Conservation (phyloP, 2,797 vertebrate species). For the Thamnophis elegans region DNA sequence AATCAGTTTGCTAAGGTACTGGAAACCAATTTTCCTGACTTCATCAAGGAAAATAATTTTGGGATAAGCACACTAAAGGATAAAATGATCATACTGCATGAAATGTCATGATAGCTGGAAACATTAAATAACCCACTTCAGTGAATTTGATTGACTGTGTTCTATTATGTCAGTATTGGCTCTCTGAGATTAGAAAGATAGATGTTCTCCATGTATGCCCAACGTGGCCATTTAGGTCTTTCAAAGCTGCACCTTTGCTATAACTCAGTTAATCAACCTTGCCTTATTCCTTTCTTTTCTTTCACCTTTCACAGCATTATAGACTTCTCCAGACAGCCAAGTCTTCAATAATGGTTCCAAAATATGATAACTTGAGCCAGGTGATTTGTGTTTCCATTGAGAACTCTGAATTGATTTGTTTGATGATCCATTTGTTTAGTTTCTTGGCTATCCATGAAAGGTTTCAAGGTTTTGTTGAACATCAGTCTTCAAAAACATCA, state of each 20-base stretch:
- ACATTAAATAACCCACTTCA: slow-evolving; percentile 28
- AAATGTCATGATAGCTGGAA: slow-evolving; percentile 12
- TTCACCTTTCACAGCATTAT: not conserved
- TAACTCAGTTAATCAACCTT: not conserved
- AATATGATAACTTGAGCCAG: not conserved
- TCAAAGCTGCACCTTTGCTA: not conserved
- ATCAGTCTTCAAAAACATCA: not conserved
- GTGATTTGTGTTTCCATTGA: not conserved
- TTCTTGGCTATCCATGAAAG: not conserved
- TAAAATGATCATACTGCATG: slow-evolving; percentile 24
- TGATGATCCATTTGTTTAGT: not conserved
- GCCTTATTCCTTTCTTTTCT: not conserved
- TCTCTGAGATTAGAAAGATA: not conserved
- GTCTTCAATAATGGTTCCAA: not conserved
- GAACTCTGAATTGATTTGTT: not conserved
- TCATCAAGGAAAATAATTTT: slow-evolving; percentile 22
- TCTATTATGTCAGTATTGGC: not conserved
- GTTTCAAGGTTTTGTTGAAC: not conserved
- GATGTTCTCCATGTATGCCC: not conserved
- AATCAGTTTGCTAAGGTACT: not conserved
- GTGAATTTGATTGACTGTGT: not conserved
- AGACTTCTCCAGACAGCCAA: not conserved
- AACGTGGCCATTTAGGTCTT: not conserved
- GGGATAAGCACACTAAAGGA: slow-evolving; percentile 15
- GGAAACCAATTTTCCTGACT: slow-evolving; percentile 18